Evolutionary conservation across 2,797 vertebrate genomes (phyloP), one percentile per base, ranked within the genome.

Genomic region (Mionectes olivaceus): DNA sequence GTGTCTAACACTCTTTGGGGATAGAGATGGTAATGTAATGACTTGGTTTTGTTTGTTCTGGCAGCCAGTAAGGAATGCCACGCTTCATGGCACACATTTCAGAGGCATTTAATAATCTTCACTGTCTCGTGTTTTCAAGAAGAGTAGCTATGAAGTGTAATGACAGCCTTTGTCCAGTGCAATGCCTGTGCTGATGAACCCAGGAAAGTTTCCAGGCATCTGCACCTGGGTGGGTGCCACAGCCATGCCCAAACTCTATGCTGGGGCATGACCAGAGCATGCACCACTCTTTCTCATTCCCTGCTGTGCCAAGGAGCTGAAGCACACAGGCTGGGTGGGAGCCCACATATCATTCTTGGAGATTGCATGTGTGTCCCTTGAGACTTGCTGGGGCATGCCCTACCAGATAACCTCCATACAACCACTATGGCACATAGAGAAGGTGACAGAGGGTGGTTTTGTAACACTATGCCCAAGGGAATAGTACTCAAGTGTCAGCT

Each of bases 11-110:
- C 55, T 70, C 30, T 24, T 68, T 61, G 37, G 18, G 7, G 24
- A 35, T 88, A 56, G 27, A 69, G 82, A 93, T 92, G 57, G 88
- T 89, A 67, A 81, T 57, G 50, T 78, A 85, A 63, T 90, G 50
- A 35, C 57, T 88, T 79, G 52, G 33, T 13, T 89, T 87, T 91
- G 65, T 90, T 91, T 94, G 44, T 82, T 55, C 80, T 94, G 92
- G 91, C 87, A 83, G 69, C 46, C 69, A 70, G 32, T 33, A 41
- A 83, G 74, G 89, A 82, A 88, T 82, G 81, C 87, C 70, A 74
- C 1, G 8, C 76, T 90, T 73, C 39, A 50, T 91, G 91, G 79
- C 87, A 79, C 0, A 2, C 81, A 43, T 92, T 93, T 86, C 79
- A 91, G 77, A 86, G 55, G 47, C 73, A 52, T 81, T 91, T 86